Conservation (phyloP, 30 jellyfish, hydroid and myxozoan genomes). For the Catostylus mosaicus region DNA sequence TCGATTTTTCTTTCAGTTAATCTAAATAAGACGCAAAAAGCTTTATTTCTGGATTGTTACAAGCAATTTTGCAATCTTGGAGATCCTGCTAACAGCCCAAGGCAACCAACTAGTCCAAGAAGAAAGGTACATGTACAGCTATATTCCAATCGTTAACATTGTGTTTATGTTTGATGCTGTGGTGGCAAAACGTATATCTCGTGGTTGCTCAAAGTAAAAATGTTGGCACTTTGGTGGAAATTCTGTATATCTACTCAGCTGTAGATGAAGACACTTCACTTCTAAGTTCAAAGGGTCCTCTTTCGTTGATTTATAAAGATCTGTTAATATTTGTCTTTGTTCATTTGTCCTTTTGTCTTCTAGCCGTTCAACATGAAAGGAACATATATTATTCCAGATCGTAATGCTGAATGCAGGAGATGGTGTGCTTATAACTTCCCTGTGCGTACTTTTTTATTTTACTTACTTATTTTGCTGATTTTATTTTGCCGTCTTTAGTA, state of each 20-base stretch:
- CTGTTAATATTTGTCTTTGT: too few species aligned
- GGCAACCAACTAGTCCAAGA: slow-evolving; percentile 58
- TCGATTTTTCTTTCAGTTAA: slow-evolving; percentile 55
- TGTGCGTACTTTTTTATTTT: not conserved
- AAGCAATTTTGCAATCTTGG: slow-evolving; percentile 73
- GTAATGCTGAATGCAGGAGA: slow-evolving; percentile 81
- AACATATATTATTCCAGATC: slow-evolving; percentile 16
- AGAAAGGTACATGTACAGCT: too few species aligned
- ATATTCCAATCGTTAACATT: too few species aligned
- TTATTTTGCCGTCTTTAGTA: too few species aligned
- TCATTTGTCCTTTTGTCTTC: slow-evolving; percentile 13
- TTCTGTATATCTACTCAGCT: too few species aligned
- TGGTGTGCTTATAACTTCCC: slow-evolving; percentile 97
- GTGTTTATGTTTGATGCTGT: too few species aligned
- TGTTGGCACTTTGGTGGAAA: not conserved
- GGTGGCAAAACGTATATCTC: too few species aligned
- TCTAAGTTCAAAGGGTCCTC: too few species aligned
- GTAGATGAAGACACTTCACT: too few species aligned
- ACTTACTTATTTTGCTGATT: too few species aligned
- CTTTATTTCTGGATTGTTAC: slow-evolving; percentile 57
- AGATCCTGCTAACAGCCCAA: slow-evolving; percentile 51
- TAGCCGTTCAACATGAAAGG: slow-evolving; percentile 33
- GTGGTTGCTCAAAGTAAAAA: too few species aligned
- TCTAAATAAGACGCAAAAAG: slow-evolving; percentile 52
- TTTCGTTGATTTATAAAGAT: too few species aligned